Base-by-base conservation (phyloP, 2,797 vertebrate species). In the Squalus acanthias region DNA sequence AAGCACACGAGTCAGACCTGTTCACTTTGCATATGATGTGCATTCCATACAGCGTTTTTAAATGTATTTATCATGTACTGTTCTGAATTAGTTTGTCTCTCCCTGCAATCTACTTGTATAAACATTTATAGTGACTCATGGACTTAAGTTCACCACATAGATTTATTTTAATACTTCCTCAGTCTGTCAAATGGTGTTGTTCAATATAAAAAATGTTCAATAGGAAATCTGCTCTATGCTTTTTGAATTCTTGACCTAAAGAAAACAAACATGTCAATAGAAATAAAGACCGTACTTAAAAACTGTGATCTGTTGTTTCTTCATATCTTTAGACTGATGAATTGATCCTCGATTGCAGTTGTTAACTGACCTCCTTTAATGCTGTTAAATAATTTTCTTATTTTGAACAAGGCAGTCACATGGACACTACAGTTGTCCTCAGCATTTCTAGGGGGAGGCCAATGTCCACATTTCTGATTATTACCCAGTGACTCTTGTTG, bases 91-190 rank as follows among this genome's bases (percentile, higher is more conserved):
- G n/a, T 63, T 92, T 67, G 29, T 22, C 89, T 92, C 39, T 33
- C 53, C 9, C 10, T 22, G 15, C n/a, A 39, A 67, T 39, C 17
- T 39, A 20, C 91, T 69, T 65, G 60, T 65, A 65, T 67, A 67
- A 67, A 65, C 33, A 65, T 92, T 92, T 33, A 65, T 9, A 92
- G 63, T 33, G n/a, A 39, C 33, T 69, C 91, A 26, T 85, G 82
- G 15, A 50, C 82, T 85, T 85, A 50, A 85, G 17, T 85, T 85
- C 39, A 85, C 46, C 20, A 50, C 50, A 39, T 85, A 85, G 39
- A 85, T 85, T 85, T 85, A 50, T 85, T 85, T 85, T 85, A 85
- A 85, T 85, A 93, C 91, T 46, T 50, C 46, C 63, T 69, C 33
- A 20, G 29, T n/a, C 20, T 91, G 91, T 67, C n/a, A 46, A n/a